Base-by-base conservation (phyloP, 92 coral and sea anemone species). In the Heliopora coerulea region DNA sequence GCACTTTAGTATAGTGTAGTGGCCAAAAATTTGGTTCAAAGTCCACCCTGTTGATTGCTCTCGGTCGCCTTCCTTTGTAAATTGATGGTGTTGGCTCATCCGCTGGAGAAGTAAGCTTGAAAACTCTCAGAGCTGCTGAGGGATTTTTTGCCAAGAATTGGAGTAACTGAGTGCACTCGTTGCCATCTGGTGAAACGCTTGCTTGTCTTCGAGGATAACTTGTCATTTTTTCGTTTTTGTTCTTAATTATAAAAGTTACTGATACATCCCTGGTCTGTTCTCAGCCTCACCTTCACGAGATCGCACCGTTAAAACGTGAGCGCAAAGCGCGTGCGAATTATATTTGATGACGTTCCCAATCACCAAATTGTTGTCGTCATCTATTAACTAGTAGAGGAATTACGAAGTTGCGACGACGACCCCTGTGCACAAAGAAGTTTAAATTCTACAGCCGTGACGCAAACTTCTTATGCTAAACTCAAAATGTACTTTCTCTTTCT, bases 71-170 rank as follows among this genome's bases (percentile, higher is more conserved):
- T 70, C 77, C 77, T 30, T 33, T 52, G 77, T 70, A 70, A 34
- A 17, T 70, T 34, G 62, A 4, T 26, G 48, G 62, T n/a, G 26
- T 54, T 32, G 52, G 42, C 8, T 35, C 19, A 33, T 70, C 77
- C 11, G 27, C 31, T 15, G 46, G 34, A 9, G 77, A 52, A 7
- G 58, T n/a, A 33, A 50, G 54, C 77, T 70, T 52, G 19, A 70
- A 70, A 52, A 70, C 63, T 15, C 39, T 18, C 49, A 89, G 56
- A 0, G 91, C 96, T 25, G 91, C 91, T 1, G 96, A 88, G 0
- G 96, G 96, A 54, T 89, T 87, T 25, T 86, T 87, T 35, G 96
- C 88, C 41, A 89, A 84, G 37, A 89, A 78, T 59, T 85, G 91
- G 21, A 89, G 91, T 41, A 89, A 85, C 48, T 88, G 91, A 0